Evolutionary conservation across 2,113 vertebrate species (phyloP).

Genomic region (Brachyhypopomus occidentalis): DNA sequence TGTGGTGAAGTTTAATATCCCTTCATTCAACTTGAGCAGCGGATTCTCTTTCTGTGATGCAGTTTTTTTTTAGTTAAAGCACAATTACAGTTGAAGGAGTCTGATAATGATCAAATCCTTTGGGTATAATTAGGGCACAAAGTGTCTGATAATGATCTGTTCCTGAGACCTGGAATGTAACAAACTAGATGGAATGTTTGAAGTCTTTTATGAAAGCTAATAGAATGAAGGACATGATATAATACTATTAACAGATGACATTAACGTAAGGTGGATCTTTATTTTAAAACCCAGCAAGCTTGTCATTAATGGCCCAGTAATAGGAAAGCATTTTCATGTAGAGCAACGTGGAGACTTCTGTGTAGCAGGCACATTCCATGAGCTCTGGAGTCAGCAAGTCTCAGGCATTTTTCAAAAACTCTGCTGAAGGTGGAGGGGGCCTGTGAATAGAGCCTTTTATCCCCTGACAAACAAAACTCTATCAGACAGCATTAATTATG

Average conservation of each 20-base stretch:
- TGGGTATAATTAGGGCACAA: not conserved
- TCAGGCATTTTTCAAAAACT: conserved; percentile 16
- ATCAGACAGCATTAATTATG: conserved; percentile 32
- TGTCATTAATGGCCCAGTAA: too few species aligned
- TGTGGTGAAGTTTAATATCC: conserved; percentile 7
- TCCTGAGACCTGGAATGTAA: not conserved
- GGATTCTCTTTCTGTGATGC: not conserved
- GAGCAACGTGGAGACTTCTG: not conserved
- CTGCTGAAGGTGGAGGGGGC: conserved; percentile 16
- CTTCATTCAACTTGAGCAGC: not conserved
- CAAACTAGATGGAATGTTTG: not conserved
- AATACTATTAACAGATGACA: not conserved
- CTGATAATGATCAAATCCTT: conserved; percentile 10
- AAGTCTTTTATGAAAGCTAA: conserved; percentile 2
- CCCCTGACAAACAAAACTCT: conserved; percentile 24
- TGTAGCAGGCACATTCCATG: conserved; percentile 9
- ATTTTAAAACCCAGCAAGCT: not conserved
- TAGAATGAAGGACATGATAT: not conserved
- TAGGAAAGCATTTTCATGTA: not conserved
- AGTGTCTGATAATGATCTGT: conserved; percentile 16
- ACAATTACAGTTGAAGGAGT: conserved; percentile 1
- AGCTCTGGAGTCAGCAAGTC: conserved; percentile 1
- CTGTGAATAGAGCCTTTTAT: not conserved
- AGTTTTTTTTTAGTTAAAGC: not conserved
- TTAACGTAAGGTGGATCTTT: not conserved